phyloP scores from a whole-genome alignment of 1,140 invertebrate species.

The Reticulitermes speratus region DNA sequence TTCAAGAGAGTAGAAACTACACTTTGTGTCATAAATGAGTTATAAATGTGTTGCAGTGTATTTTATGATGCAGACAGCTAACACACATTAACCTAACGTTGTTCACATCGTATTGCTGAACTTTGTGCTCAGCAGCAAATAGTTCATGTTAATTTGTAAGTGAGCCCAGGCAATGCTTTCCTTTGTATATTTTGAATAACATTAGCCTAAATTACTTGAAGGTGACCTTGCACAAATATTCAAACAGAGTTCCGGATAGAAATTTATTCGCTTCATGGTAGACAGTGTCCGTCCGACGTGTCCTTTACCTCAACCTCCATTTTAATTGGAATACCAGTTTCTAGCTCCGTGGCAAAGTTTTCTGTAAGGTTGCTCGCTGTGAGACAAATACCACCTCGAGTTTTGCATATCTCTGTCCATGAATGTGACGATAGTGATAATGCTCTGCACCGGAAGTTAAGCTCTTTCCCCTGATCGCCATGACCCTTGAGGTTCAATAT shows the following conservation, averaged over 20 bases:
- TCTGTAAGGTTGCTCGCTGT: constrained; percentile 20
- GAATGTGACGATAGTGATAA: constrained; percentile 16
- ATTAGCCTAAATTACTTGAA: not conserved
- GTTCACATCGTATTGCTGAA: too few species aligned
- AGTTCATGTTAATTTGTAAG: too few species aligned
- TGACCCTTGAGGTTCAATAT: not conserved
- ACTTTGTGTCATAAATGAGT: too few species aligned
- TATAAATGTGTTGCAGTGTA: too few species aligned
- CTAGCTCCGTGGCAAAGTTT: constrained; percentile 24
- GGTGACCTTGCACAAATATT: not conserved
- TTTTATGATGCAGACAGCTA: too few species aligned
- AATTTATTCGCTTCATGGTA: not conserved
- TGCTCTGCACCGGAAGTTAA: constrained; percentile 5
- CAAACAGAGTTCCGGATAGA: not conserved
- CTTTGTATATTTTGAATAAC: not conserved
- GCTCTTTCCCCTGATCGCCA: not conserved
- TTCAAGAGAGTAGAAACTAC: too few species aligned
- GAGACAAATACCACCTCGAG: constrained; percentile 22
- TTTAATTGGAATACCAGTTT: constrained; percentile 24
- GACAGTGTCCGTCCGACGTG: not conserved
- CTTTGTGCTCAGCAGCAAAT: too few species aligned
- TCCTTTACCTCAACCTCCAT: constrained; percentile 29
- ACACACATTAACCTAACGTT: too few species aligned
- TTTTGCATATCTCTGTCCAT: not conserved
- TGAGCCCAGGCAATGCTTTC: too few species aligned